Conservation (phyloP, 2,797 vertebrate genomes). For the Enteromius paludinosus region DNA sequence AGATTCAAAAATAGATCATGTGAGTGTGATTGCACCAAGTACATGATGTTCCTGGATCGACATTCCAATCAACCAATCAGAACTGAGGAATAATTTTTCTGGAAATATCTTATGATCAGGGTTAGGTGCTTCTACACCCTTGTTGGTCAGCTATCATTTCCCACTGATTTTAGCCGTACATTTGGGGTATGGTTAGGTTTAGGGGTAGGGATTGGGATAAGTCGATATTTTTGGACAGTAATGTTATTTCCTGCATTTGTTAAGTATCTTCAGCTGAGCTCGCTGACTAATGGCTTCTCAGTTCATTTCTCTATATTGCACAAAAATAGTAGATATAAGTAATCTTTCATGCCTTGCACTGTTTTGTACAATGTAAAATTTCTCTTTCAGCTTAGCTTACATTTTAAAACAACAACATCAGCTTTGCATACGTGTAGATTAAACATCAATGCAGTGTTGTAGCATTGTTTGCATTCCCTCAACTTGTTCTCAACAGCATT, state of each 20-base stretch:
- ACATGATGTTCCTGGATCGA: no score
- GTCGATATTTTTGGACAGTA: no score
- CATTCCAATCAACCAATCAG: no score
- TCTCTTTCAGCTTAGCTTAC: background rate
- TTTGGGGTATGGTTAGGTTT: no score
- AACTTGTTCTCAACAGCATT: constrained; percentile 1
- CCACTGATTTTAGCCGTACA: no score
- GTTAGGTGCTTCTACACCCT: no score
- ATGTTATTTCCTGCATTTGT: background rate
- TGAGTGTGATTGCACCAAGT: no score
- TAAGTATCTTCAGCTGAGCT: background rate
- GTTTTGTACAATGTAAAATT: background rate
- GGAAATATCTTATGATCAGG: no score
- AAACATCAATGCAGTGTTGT: constrained; percentile 26
- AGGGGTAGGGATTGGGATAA: no score
- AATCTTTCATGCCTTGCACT: background rate
- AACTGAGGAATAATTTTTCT: no score
- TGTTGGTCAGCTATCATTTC: no score
- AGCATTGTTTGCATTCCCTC: background rate
- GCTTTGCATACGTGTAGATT: background rate
- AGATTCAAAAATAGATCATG: background rate
- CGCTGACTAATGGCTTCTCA: background rate
- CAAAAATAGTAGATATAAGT: background rate
- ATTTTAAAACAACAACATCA: background rate
- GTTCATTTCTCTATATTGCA: background rate